Evolutionary conservation across 2,113 vertebrate genomes (phyloP), one percentile per base, ranked within the genome.

Genomic region (Albula goreensis): DNA sequence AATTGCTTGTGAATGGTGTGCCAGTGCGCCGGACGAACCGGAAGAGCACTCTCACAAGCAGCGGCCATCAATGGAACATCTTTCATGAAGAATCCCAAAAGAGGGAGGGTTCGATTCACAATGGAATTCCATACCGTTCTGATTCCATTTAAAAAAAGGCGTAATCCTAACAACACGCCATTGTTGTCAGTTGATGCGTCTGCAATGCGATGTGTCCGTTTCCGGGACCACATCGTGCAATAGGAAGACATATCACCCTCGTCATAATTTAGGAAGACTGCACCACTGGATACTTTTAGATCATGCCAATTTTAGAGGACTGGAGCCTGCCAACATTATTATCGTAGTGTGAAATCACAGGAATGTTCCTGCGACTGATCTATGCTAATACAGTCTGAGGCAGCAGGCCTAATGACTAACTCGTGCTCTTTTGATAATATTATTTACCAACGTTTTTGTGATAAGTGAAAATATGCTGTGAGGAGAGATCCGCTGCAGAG

Each of bases 1-100:
- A 96, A 96, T 96, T 95, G 94, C 92, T 92, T 93, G 90, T 95
- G 95, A 96, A 95, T 92, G 91, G 92, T 91, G 93, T 90, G 86
- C 94, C 88, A 84, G 92, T 90, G 92, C 90, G 90, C 88, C 88
- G 60, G 31, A 57, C 48, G 83, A 22, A 83, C 41, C 60, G 31
- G 88, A 89, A 88, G 90, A 88, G 89, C 90, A 89, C 90, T 41
- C 87, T 91, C 91, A 91, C 93, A 93, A 91, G 88, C 9, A 41
- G 92, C 87, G 90, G 92, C 93, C 93, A 92, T 93, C 93, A 94
- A 92, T 94, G 93, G 94, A 90, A 92, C 91, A 92, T 92, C 91
- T 92, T 94, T 95, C 92, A 92, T 93, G 91, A 92, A 92, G 88
- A 86, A 88, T 90, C 87, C 88, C 81, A 19, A 90, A 91, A 93